Evolutionary conservation across 1,140 invertebrate species (phyloP), one percentile per base, ranked within the genome.

Genomic region (Drosophila novamexicana): DNA sequence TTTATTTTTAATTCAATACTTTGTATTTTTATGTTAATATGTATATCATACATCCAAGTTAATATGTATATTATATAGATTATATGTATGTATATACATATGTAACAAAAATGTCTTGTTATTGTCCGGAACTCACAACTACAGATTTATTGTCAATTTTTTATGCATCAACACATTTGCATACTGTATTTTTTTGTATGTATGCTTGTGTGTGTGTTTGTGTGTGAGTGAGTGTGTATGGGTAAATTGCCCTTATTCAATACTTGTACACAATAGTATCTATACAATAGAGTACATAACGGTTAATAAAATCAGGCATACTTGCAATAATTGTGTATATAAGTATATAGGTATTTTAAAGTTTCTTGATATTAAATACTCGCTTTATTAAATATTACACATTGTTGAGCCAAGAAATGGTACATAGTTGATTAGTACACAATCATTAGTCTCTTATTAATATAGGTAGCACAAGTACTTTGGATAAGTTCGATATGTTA

Each of bases 81-180:
- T 49, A 14, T 70, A 49, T 58, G 42, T 57, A 47, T 50, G n/a
- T 57, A 54, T 52, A 56, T 65, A 47, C 7, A 56, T 34, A 42
- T 57, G 42, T 52, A 7, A 47, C 45, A 54, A 47, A 68, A 79
- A 53, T 64, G 22, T 63, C 7, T 50, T 36, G 8, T 49, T 84
- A 84, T 84, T 84, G 81, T 84, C 81, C 63, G 65, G 65, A 77
- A 77, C 76, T 79, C 62, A 84, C 52, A 69, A 42, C 18, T 69
- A 52, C 1, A 42, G 36, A 59, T 68, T 77, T 74, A 73, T 77
- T 64, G 75, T 68, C 63, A 36, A 67, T 62, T 67, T 32, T 64
- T 47, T 32, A 62, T 36, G 18, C 42, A 36, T 29, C 10, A 42
- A 14, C 47, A 49, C 18, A 29, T 29, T 29, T 29, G 10, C 3